These are phyloP conservation scores for Hypselothyrea guttata DNA, from an alignment of 2,888 invertebrate species.

Conservation along the genomic window DNA sequence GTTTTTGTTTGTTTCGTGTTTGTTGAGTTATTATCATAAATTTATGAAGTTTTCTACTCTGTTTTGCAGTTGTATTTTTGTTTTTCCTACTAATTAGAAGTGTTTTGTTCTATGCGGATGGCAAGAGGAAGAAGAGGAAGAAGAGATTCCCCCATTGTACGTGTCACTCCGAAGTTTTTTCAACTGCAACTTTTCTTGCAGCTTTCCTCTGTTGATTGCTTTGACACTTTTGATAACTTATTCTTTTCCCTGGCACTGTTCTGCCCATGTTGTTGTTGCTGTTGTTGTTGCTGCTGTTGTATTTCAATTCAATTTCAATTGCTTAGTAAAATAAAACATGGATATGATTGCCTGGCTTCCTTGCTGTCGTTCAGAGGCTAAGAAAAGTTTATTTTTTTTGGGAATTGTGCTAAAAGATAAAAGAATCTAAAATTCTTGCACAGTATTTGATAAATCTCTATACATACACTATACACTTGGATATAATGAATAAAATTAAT, in stretches of 20 bases:
- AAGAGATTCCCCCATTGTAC: conserved; percentile 36
- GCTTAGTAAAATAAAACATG: conserved; percentile 56
- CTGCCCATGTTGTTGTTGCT: conserved; percentile 10
- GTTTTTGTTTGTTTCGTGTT: conserved; percentile 27
- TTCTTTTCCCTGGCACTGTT: conserved; percentile 14
- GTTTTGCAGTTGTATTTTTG: conserved; percentile 18
- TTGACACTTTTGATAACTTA: conserved; percentile 68
- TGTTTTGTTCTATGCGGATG: conserved; percentile 43
- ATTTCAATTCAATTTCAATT: conserved; percentile 64
- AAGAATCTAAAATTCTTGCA: too few relatives aligned
- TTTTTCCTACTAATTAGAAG: conserved; percentile 66
- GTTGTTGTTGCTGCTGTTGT: conserved; percentile 15
- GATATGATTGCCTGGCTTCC: conserved; percentile 59
- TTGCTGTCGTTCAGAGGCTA: conserved; percentile 12
- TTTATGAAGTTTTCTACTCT: conserved; percentile 43
- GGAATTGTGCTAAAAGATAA: too few relatives aligned
- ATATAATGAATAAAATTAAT: too few relatives aligned
- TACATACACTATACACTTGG: too few relatives aligned
- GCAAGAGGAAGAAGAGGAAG: conserved; percentile 38
- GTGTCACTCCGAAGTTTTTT: conserved; percentile 60
- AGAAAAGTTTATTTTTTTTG: conserved; percentile 3
- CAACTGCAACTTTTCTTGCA: conserved; percentile 51
- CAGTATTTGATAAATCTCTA: too few relatives aligned
- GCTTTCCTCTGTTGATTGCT: conserved; percentile 58
- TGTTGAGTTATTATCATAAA: conserved; percentile 74